Evolutionary conservation across 37 sponge, comb jelly and placozoan genomes (phyloP), one percentile per base, ranked within the genome.

Genomic region (Haliclona indistincta): DNA sequence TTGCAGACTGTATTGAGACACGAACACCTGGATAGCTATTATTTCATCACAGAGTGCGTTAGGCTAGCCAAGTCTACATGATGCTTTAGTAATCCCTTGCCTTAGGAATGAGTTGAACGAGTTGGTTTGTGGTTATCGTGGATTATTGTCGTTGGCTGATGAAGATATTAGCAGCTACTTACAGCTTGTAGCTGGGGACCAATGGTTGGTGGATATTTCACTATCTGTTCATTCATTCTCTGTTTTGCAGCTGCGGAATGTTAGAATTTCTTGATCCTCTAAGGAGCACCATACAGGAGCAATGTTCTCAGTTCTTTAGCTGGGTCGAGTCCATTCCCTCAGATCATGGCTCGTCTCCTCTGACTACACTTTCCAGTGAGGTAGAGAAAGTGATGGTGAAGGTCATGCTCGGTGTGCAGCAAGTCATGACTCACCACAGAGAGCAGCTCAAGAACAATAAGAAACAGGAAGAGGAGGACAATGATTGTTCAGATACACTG

Each of bases 381-480:
- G 22, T 42, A 23, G 42, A 35, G 41, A 6, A 42, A 23, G 29
- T 63, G 38, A 11, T 61, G 2, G 22, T 34, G 49, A 44, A 22
- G 1, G 40, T 78, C 2, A 29, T 80, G 28, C 26, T 80, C 22
- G 61, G 62, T 33, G 71, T 80, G 13, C 80, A 80, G 63, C 39
- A 44, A 61, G 80, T 80, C 6, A 80, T 80, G 80, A 47, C 20
- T 26, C n/a, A 32, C 8, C 63, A 80, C 35, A 60, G 43, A 34
- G 64, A 56, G 28, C 7, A 26, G n/a, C 22, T 25, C 22, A 42
- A 15, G 70, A 39, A n/a, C 52, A 49, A 17, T 49, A 17, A 19
- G 17, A 49, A 49, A 19, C 11, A 17, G 52, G 15, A 49, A 19
- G 11, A 17, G 11, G 52, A 19, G 52, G n/a, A n/a, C n/a, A n/a